Evolutionary conservation across 2,888 invertebrate species (phyloP), one percentile per base, ranked within the genome.

Genomic region (Synergus laeviventris): DNA sequence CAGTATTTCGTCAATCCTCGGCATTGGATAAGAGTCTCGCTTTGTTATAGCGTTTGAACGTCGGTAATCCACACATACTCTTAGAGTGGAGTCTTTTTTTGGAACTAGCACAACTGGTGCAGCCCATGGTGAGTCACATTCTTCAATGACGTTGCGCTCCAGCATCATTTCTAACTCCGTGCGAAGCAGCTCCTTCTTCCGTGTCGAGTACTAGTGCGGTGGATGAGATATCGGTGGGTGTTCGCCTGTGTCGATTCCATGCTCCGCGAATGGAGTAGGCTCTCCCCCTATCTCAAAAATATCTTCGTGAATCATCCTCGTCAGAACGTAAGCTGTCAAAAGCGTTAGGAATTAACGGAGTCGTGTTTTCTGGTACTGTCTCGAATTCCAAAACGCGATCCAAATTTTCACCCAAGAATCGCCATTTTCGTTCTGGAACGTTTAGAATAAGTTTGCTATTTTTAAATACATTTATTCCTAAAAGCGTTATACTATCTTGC

Each of bases 111-210:
- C 83, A 1, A 84, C 86, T 9, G 89, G 90, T 7, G 89, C 83
- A 1, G 86, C 82, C 89, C 89, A 91, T 1, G 89, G 85, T 0
- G 88, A 89, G 75, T 89, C 89, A 73, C 87, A 86, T 62, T 89
- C 88, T 77, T 91, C 89, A 31, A 8, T 9, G 14, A 66, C 16
- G 31, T 38, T 12, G 3, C 12, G 16, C 0, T 66, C 38, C 3
- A 66, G 2, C 66, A 66, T 66, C 31, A 24, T 11, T 0, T 66
- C 66, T 11, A 66, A 36, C 12, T 31, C 38, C 5, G 4, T 38
- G 18, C 38, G 14, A 2, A 36, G 9, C 0, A 38, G 11, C 14
- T 60, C 60, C 60, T 18, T n/a, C 60, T 60, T 60, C 14, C 5
- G 12, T 16, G 21, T 5, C 0, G 60, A 24, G 14, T 14, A 31